Evolutionary conservation across 2,888 invertebrate species (phyloP).

Genomic region (Chorisops tibialis): DNA sequence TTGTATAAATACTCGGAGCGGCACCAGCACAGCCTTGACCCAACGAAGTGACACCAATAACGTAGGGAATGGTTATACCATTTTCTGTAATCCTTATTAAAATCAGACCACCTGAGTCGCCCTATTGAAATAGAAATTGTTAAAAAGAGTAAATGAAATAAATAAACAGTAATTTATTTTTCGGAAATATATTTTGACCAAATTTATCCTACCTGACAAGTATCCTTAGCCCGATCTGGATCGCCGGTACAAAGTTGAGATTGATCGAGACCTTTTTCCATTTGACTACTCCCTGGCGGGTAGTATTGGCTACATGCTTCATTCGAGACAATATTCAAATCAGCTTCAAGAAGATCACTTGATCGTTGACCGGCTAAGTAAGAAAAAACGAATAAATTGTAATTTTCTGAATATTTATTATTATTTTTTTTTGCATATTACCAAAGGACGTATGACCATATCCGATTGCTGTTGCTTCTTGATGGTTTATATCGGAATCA

Average conservation of each 20-base stretch:
- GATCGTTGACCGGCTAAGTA: constrained; percentile 21
- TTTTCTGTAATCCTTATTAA: background rate
- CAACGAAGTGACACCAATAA: constrained; percentile 15
- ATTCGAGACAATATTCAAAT: constrained; percentile 17
- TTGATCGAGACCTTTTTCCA: constrained; percentile 38
- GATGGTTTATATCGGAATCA: background rate
- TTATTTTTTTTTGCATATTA: too few species aligned
- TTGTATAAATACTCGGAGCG: constrained; percentile 17
- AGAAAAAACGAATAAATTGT: too few species aligned
- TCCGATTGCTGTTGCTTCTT: constrained; percentile 19
- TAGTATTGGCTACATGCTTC: constrained; percentile 20
- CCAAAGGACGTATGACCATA: constrained; percentile 26
- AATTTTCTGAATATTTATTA: too few species aligned
- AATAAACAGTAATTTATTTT: background rate
- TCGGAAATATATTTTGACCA: background rate
- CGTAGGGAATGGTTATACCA: background rate
- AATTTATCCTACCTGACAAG: constrained; percentile 39
- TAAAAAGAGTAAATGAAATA: too few species aligned
- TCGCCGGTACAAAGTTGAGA: constrained; percentile 45
- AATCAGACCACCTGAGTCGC: constrained; percentile 26
- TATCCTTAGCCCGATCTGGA: constrained; percentile 37
- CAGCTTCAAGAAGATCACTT: constrained; percentile 14
- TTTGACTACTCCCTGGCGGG: constrained; percentile 3
- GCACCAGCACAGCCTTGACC: constrained; percentile 12
- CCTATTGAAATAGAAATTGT: too few species aligned